Conservation (phyloP, 2,888 invertebrate genomes). For the Tortricodes alternella region DNA sequence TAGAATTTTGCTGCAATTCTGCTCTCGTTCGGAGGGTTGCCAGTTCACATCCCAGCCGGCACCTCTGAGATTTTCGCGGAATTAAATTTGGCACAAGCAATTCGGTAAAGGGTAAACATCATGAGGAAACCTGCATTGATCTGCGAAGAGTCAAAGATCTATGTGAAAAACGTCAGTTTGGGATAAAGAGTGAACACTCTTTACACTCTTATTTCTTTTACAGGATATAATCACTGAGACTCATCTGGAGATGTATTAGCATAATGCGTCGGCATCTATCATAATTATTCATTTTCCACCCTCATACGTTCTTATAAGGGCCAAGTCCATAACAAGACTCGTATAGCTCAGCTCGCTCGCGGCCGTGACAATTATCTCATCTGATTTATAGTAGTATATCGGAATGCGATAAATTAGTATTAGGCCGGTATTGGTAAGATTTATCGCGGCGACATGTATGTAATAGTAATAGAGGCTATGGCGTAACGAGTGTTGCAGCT, state of each 20-base stretch:
- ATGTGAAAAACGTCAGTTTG: too few species aligned
- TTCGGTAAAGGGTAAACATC: too few species aligned
- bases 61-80: too few species aligned
- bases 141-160: too few species aligned
- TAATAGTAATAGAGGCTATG: not conserved
- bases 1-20: too few species aligned
- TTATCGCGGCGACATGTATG: not conserved
- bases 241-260: not conserved
- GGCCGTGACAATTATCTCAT: not conserved
- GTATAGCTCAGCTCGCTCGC: not conserved
- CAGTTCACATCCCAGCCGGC: too few species aligned
- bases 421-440: slow-evolving; percentile 2
- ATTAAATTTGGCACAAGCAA: too few species aligned
- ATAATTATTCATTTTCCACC: not conserved
- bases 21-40: too few species aligned
- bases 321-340: not conserved
- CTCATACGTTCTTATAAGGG: not conserved
- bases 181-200: too few species aligned
- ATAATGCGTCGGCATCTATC: not conserved
- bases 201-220: too few species aligned
- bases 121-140: too few species aligned
- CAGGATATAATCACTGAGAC: too few species aligned
- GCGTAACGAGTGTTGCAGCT: not conserved
- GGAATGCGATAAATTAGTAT: slow-evolving; percentile 13
- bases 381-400: not conserved